These are phyloP conservation scores for Sarcophaga peregrina DNA, from an alignment of 1,140 invertebrate genomes.

Conservation along the genomic window DNA sequence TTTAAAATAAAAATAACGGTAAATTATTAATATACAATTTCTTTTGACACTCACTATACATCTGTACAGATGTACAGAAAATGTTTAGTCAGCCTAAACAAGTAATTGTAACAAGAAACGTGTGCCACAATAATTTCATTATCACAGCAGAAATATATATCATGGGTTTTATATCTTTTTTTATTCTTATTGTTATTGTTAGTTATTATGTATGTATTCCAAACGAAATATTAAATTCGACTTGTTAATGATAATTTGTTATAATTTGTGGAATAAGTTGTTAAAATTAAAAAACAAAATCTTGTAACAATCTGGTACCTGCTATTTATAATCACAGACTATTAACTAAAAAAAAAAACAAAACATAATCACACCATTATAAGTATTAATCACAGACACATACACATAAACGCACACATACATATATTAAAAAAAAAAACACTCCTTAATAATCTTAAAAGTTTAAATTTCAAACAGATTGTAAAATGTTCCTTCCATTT, in stretches of 20 bases:
- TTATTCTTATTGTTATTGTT: too few species aligned
- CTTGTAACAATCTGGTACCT: slow-evolving; percentile 13
- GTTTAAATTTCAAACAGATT: slow-evolving; percentile 19
- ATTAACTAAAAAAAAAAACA: not conserved
- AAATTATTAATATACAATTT: too few species aligned
- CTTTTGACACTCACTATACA: too few species aligned
- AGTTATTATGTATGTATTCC: slow-evolving; percentile 1
- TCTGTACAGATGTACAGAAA: too few species aligned
- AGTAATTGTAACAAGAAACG: not conserved
- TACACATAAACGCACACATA: not conserved
- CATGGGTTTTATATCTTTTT: not conserved
- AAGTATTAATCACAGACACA: slow-evolving; percentile 1
- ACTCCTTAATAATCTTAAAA: not conserved
- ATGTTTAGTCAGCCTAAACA: slow-evolving; percentile 4
- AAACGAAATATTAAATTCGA: too few species aligned
- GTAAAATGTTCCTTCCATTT: not conserved
- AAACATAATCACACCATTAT: slow-evolving; percentile 5
- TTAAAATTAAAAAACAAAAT: not conserved
- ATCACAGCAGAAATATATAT: not conserved
- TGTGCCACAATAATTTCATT: not conserved
- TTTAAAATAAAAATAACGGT: too few species aligned
- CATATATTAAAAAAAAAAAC: too few species aligned
- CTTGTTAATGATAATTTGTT: not conserved
- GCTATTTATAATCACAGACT: not conserved
- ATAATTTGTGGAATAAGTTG: not conserved